Evolutionary conservation across 2,888 invertebrate genomes (phyloP).

Genomic region (Actias luna): DNA sequence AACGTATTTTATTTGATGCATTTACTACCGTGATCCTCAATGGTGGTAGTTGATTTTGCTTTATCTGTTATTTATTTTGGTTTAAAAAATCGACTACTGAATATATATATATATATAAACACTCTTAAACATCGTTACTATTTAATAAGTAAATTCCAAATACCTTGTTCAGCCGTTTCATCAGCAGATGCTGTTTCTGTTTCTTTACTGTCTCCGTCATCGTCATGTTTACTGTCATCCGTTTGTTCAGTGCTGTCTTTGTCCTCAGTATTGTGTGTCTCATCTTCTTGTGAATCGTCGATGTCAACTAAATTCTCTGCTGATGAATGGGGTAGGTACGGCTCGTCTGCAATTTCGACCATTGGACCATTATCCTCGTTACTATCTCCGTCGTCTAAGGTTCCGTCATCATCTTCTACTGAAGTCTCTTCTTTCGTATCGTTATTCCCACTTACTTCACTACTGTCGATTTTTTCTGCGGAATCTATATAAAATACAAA

Average conservation of each 20-base stretch:
- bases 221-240: constrained; percentile 30
- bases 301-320: constrained; percentile 68
- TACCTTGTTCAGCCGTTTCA: constrained; percentile 72
- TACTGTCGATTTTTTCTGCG: constrained; percentile 76
- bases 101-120: neutral
- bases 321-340: constrained; percentile 70
- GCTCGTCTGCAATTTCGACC: constrained; percentile 75
- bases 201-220: constrained; percentile 56
- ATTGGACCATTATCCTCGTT: constrained; percentile 62
- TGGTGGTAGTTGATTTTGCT: too few species aligned
- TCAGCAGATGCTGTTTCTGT: constrained; percentile 70
- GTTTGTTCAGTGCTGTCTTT: constrained; percentile 47
- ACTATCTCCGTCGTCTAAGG: constrained; percentile 46
- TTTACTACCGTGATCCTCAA: too few species aligned
- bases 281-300: constrained; percentile 63
- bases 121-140: neutral
- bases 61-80: too few species aligned
- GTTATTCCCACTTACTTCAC: constrained; percentile 73
- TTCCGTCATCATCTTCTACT: constrained; percentile 60
- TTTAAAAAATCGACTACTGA: too few species aligned
- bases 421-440: constrained; percentile 70
- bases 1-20: too few species aligned
- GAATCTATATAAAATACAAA: constrained; percentile 56
- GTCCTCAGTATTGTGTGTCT: constrained; percentile 45
- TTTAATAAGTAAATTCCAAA: neutral